Percentiles rank a stretch among this genome's conserved stretches.
Evolutionary conservation across 2,797 vertebrate species (phyloP).

Genomic region (Iguana delicatissima): DNA sequence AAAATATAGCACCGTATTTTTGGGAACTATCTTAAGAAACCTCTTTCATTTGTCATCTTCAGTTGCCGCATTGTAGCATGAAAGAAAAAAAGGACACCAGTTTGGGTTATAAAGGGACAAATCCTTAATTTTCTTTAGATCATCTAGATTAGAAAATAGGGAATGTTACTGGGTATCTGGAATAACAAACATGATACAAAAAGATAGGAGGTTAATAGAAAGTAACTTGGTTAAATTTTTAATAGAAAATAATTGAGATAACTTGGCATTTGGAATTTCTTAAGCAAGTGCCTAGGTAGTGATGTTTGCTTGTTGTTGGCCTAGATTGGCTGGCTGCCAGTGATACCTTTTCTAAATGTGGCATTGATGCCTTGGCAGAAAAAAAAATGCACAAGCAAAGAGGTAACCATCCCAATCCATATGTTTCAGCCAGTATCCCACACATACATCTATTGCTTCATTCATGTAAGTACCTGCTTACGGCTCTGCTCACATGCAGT

Average conservation of each 20-base stretch:
- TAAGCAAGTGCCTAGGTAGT: neutral
- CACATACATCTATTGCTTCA: neutral
- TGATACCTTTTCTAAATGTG: too few relatives aligned
- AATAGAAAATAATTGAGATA: too few relatives aligned
- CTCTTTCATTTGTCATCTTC: conserved; percentile 56
- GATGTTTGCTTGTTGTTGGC: neutral
- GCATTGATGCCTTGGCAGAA: neutral
- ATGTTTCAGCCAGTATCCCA: neutral
- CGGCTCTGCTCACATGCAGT: neutral
- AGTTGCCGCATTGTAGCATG: neutral
- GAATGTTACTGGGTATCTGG: neutral
- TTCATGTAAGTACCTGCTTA: neutral
- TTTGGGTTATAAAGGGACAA: neutral
- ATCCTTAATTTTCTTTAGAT: neutral
- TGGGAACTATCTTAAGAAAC: conserved; percentile 56
- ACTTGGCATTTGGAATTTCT: neutral
- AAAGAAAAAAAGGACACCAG: neutral
- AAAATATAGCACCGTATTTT: conserved; percentile 44
- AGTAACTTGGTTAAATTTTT: too few relatives aligned
- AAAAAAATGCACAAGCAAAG: neutral
- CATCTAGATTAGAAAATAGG: neutral
- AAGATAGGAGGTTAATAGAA: neutral
- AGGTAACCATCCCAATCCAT: neutral
- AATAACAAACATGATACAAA: neutral
- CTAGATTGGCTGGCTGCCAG: too few relatives aligned